Base-by-base conservation (phyloP, 2,888 invertebrate species). In the Panopea generosa region DNA sequence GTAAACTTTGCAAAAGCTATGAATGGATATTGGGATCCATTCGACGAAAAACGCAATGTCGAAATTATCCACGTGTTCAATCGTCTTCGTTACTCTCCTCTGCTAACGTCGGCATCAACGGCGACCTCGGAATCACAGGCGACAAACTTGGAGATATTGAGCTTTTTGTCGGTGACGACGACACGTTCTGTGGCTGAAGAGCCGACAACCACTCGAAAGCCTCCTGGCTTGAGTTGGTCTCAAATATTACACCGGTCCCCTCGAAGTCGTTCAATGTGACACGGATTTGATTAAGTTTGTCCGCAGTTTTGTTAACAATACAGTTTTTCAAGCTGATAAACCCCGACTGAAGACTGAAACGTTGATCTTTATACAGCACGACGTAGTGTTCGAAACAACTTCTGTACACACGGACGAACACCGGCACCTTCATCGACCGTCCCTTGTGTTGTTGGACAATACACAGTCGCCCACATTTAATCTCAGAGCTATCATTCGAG, bases 321-420 rank as follows among this genome's bases (percentile, higher is more conserved):
- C 85, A 87, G 61, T 86, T 81, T 66, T 86, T 85, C 65, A 88
- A 57, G 68, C 81, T 86, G 11, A 88, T 79, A 65, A 76, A 88
- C 2, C 86, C 84, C 6, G 83, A 77, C 29, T 83, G 81, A 43
- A 82, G 72, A n/a, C 82, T 80, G 62, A 79, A 84, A 57, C 78
- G 80, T 45, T 82, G 75, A 66, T 87, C 87, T 60, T 83, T 85
- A 75, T 82, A 85, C 18, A 88, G 62, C 2, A 88, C 84, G 6
- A 82, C 85, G 55, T 84, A 88, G 62, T 87, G 88, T 72, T 87
- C 88, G 66, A 85, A 87, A 53, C 79, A 82, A 66, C 81, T 87
- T 52, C 82, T 73, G 77, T 87, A 86, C 45, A 87, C 87, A 45
- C 86, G 78, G 14, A 86, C 86, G 43, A 84, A 82, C 45, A 88